A percentile compares a stretch with the other conserved stretches of the same genome.
phyloP scores from a whole-genome alignment of 2,113 vertebrate species.

The Amphilophus citrinellus region DNA sequence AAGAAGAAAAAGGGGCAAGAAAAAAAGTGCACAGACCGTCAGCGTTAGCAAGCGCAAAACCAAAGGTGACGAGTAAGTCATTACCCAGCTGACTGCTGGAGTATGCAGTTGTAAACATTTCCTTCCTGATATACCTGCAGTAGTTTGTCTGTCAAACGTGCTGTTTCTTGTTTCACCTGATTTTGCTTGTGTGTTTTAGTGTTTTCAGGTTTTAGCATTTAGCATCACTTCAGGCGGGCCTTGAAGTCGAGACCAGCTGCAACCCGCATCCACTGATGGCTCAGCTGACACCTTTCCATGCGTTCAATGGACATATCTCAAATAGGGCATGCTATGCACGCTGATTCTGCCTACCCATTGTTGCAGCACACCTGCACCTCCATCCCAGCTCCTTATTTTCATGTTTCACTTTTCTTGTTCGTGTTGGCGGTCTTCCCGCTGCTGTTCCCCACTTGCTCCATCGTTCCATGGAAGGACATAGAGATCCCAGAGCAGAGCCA shows the following conservation, averaged over 20 bases:
- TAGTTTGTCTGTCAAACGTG: too few species aligned
- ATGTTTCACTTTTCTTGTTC: not conserved
- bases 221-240: not conserved
- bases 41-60: not conserved
- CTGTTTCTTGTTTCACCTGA: not conserved
- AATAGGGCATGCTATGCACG: too few species aligned
- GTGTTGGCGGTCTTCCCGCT: too few species aligned
- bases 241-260: not conserved
- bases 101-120: not conserved
- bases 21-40: not conserved
- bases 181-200: not conserved
- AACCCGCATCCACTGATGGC: not conserved
- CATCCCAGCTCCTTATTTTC: not conserved
- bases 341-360: too few species aligned
- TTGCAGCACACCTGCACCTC: not conserved
- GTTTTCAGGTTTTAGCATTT: not conserved
- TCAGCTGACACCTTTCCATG: not conserved
- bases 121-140: not conserved
- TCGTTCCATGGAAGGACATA: too few species aligned
- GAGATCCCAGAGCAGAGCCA: not conserved
- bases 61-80: not conserved
- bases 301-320: too few species aligned
- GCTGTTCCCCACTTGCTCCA: too few species aligned
- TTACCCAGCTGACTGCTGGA: not conserved
- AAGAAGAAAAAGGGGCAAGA: not conserved